Conservation (phyloP, 2,797 vertebrate species). For the Tenualosa thibaudeaui region DNA sequence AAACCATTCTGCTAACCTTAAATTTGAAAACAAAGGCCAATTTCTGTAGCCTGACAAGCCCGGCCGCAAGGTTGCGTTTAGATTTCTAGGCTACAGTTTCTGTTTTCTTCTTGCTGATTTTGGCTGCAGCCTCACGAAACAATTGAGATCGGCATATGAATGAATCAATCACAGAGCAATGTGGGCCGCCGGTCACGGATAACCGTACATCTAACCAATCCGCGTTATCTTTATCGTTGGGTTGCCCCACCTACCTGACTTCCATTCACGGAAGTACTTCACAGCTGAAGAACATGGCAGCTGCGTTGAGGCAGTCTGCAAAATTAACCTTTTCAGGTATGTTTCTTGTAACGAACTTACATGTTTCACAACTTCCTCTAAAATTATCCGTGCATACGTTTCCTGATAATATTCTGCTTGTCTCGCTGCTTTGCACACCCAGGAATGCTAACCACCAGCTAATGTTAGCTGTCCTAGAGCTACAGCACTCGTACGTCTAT, state of each 20-base stretch:
- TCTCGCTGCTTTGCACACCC: background rate
- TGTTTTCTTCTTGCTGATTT: background rate
- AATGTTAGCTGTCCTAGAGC: background rate
- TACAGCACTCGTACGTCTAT: background rate
- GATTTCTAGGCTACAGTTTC: too few species aligned
- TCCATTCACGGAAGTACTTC: background rate
- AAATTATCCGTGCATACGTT: background rate
- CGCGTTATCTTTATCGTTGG: background rate
- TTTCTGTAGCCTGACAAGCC: too few species aligned
- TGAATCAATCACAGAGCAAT: background rate
- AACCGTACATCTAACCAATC: background rate
- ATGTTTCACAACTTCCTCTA: background rate
- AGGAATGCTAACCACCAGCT: background rate
- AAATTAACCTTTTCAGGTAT: conserved; percentile 27
- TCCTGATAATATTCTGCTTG: background rate
- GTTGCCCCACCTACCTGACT: background rate
- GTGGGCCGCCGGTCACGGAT: background rate
- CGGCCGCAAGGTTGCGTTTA: too few species aligned
- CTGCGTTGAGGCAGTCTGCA: background rate
- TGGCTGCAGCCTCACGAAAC: too few species aligned
- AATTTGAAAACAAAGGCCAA: too few species aligned
- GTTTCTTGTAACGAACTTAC: background rate
- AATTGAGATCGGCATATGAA: background rate
- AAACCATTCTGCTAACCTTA: too few species aligned
- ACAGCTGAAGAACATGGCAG: conserved; percentile 39